These are phyloP conservation scores for Osmerus eperlanus DNA, from an alignment of 2,113 vertebrate species.

Conservation along the genomic window DNA sequence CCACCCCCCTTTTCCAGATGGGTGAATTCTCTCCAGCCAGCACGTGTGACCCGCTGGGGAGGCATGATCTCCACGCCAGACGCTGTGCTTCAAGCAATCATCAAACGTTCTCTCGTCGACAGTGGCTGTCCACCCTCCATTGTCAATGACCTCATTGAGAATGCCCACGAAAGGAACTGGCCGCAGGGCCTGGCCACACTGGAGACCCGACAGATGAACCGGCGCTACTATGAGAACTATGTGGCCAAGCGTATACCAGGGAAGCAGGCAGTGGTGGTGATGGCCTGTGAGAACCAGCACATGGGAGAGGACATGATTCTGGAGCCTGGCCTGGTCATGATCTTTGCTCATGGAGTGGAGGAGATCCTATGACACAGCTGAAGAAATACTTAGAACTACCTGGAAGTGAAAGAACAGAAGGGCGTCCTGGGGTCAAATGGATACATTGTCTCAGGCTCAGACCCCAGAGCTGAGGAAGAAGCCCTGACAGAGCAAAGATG, in stretches of 20 bases:
- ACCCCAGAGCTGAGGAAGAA: neutral
- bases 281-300: constrained; percentile 89
- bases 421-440: neutral
- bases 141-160: constrained; percentile 85
- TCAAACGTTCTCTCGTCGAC: constrained; percentile 85
- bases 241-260: constrained; percentile 87
- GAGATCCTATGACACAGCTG: constrained; percentile 67
- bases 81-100: constrained; percentile 84
- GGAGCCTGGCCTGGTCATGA: constrained; percentile 86
- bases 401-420: neutral
- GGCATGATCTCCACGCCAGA: constrained; percentile 89
- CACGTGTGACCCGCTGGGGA: constrained; percentile 86
- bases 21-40: constrained; percentile 86
- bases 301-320: constrained; percentile 92
- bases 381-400: neutral
- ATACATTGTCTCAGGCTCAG: too few species aligned
- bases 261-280: constrained; percentile 86
- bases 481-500: neutral
- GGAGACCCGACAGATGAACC: constrained; percentile 89
- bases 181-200: constrained; percentile 84
- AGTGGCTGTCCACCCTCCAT: constrained; percentile 85
- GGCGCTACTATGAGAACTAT: constrained; percentile 88
- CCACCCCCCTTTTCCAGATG: constrained; percentile 64
- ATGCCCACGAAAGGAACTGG: constrained; percentile 88
- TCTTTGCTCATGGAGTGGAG: constrained; percentile 84